Percentiles rank a stretch among this genome's conserved stretches.
phyloP scores from a whole-genome alignment of 2,888 invertebrate genomes.

The Baccha elongata region DNA sequence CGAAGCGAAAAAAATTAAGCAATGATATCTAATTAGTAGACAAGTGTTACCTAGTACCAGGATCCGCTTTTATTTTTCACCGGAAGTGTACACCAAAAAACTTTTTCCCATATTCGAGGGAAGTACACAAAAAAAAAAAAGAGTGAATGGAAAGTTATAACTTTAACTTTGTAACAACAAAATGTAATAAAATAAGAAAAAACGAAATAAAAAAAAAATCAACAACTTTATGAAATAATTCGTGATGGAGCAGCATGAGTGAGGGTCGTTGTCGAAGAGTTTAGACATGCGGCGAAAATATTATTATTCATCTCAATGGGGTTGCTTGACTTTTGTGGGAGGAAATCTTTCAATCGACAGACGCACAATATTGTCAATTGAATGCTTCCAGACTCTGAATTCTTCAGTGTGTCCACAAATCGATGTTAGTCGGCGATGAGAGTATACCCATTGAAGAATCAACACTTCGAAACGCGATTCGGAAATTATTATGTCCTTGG shows the following conservation, averaged over 20 bases:
- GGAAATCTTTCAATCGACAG: constrained; percentile 30
- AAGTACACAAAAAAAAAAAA: not conserved
- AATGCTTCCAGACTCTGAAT: constrained; percentile 31
- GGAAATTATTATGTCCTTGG: constrained; percentile 71
- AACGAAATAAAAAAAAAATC: constrained; percentile 14
- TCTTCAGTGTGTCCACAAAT: constrained; percentile 26
- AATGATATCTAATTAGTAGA: constrained; percentile 81
- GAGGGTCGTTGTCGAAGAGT: not conserved
- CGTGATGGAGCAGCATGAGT: not conserved
- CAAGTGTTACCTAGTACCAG: constrained; percentile 82
- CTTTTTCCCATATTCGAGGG: constrained; percentile 74
- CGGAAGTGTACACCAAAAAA: constrained; percentile 78
- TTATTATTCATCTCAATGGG: constrained; percentile 64
- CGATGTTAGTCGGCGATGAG: constrained; percentile 28
- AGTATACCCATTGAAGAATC: constrained; percentile 62
- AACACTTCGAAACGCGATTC: constrained; percentile 69
- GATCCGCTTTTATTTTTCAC: constrained; percentile 75
- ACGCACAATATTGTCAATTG: constrained; percentile 63
- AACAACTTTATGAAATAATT: constrained; percentile 31
- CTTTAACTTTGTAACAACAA: constrained; percentile 58
- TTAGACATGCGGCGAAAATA: constrained; percentile 25
- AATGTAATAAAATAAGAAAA: constrained; percentile 64
- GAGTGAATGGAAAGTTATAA: constrained; percentile 53
- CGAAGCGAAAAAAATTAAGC: constrained; percentile 78
- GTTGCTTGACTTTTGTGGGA: constrained; percentile 36